These are phyloP conservation scores for Ommatoiulus sabulosus DNA, from an alignment of 2,888 invertebrate species.

Conservation along the genomic window DNA sequence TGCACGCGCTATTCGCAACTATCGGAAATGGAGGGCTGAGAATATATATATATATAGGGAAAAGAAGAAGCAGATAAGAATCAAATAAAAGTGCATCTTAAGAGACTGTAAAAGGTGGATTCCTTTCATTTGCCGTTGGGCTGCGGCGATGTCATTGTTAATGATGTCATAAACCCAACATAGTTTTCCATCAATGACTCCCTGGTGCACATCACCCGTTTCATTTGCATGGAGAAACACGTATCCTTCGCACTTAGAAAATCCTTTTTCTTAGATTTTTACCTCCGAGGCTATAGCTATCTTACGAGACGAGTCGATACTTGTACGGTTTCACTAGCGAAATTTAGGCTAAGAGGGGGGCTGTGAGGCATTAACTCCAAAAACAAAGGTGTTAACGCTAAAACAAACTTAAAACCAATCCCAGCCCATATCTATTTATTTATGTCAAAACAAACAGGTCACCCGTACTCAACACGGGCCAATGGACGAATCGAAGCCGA, in stretches of 20 bases:
- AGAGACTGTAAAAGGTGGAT: slow-evolving; percentile 48
- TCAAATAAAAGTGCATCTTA: slow-evolving; percentile 48
- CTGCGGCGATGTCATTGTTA: slow-evolving; percentile 47
- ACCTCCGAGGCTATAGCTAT: neutral
- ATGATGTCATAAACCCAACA: slow-evolving; percentile 46
- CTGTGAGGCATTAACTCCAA: neutral
- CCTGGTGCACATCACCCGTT: slow-evolving; percentile 47
- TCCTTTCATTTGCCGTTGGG: slow-evolving; percentile 48
- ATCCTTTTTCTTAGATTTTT: slow-evolving; percentile 26
- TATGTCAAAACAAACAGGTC: neutral
- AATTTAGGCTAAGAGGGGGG: slow-evolving; percentile 2
- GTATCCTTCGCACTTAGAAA: slow-evolving; percentile 17
- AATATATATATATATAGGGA: neutral
- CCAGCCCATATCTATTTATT: slow-evolving; percentile 8
- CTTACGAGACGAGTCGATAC: neutral
- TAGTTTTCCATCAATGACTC: slow-evolving; percentile 48
- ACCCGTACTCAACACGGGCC: slow-evolving; percentile 4
- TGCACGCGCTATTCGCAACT: slow-evolving; percentile 9
- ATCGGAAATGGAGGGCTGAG: slow-evolving; percentile 8
- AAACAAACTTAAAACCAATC: slow-evolving; percentile 34
- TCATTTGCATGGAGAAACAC: slow-evolving; percentile 46
- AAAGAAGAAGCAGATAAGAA: slow-evolving; percentile 41
- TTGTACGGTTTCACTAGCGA: neutral
- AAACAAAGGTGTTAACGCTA: slow-evolving; percentile 31
- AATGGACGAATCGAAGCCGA: neutral